phyloP scores from a whole-genome alignment of 2,888 invertebrate species.

The Melanotus villosus region DNA sequence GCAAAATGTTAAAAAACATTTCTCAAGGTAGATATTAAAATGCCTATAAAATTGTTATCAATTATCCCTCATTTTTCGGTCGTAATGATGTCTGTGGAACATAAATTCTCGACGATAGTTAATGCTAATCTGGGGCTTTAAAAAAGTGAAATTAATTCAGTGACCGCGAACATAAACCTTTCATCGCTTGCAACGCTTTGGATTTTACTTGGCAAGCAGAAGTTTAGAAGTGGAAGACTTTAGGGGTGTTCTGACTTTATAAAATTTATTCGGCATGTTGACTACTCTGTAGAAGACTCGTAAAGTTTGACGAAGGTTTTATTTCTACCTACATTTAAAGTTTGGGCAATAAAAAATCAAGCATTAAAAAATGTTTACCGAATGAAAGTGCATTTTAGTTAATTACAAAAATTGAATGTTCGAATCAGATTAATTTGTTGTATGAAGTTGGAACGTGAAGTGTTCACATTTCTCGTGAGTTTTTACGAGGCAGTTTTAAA shows the following conservation, averaged over 20 bases:
- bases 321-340: background rate
- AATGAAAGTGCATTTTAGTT: too few species aligned
- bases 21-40: too few species aligned
- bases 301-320: background rate
- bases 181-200: constrained; percentile 2
- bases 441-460: too few species aligned
- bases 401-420: too few species aligned
- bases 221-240: background rate
- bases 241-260: background rate
- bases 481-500: too few species aligned
- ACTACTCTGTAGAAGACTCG: background rate
- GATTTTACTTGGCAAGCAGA: background rate
- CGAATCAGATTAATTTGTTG: too few species aligned
- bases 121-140: background rate
- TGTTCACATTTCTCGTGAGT: too few species aligned
- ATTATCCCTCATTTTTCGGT: too few species aligned
- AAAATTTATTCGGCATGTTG: constrained; percentile 18
- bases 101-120: background rate
- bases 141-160: constrained; percentile 30
- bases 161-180: constrained; percentile 27
- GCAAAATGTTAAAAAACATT: too few species aligned
- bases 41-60: too few species aligned
- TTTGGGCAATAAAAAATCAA: background rate
- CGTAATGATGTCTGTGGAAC: too few species aligned
- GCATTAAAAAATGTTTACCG: background rate